Conservation (phyloP, 2,113 vertebrate genomes). For the Chloebia gouldiae region DNA sequence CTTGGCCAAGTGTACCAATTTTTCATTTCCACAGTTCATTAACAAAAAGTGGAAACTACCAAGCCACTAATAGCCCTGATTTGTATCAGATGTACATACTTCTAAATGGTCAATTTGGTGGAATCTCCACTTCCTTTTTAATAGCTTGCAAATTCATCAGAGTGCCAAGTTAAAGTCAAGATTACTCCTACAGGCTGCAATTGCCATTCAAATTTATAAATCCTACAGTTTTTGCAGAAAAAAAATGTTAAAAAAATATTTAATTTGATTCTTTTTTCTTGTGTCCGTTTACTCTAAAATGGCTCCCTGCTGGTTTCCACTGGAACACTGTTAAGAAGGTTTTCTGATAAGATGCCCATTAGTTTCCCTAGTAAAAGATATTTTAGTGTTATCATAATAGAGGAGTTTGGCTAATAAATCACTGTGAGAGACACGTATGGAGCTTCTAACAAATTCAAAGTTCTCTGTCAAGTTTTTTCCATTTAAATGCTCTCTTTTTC, state of each 20-base stretch:
- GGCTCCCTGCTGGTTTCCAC: neutral
- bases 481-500: neutral
- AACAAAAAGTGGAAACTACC: neutral
- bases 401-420: neutral
- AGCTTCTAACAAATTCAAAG: neutral
- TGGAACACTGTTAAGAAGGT: neutral
- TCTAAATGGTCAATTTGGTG: neutral
- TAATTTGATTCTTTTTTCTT: neutral
- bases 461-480: neutral
- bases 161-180: neutral
- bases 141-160: neutral
- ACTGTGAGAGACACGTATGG: neutral
- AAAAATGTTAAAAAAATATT: neutral
- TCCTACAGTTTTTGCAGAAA: neutral
- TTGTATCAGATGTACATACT: neutral
- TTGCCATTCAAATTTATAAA: neutral
- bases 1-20: neutral
- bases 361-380: neutral
- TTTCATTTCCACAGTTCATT: neutral
- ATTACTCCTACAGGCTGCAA: neutral
- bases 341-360: neutral
- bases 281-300: neutral
- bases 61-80: neutral
- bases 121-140: neutral
- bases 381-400: neutral